phyloP scores from a whole-genome alignment of 1,140 invertebrate species.

The Penaeus vannamei region DNA sequence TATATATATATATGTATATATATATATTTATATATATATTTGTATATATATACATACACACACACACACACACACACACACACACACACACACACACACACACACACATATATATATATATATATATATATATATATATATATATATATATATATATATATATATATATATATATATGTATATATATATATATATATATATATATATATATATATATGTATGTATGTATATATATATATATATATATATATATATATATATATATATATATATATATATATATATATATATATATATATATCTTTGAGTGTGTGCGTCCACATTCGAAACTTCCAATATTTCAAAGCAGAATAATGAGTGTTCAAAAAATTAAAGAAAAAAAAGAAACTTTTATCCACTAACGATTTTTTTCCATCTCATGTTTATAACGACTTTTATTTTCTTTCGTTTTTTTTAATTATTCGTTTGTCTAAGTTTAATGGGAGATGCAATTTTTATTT shows the following conservation, averaged over 20 bases:
- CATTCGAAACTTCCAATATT: background rate
- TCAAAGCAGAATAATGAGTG: no score
- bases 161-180: background rate
- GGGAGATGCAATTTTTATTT: no score
- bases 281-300: background rate
- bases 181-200: background rate
- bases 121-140: background rate
- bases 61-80: background rate
- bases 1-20: background rate
- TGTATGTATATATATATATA: background rate
- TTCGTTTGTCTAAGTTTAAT: no score
- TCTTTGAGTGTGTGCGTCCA: no score
- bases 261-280: background rate
- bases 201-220: background rate
- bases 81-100: background rate
- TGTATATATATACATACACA: background rate
- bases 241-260: background rate
- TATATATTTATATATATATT: slow-evolving; percentile 1
- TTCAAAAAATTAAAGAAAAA: no score
- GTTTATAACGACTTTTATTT: no score
- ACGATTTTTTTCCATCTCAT: no score
- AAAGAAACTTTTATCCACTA: no score
- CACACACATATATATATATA: background rate
- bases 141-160: background rate
- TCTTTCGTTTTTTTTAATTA: no score